A percentile compares a stretch with the other conserved stretches of the same genome.
phyloP scores from a whole-genome alignment of 2,113 vertebrate genomes.

The Myrmophylax atrothorax region DNA sequence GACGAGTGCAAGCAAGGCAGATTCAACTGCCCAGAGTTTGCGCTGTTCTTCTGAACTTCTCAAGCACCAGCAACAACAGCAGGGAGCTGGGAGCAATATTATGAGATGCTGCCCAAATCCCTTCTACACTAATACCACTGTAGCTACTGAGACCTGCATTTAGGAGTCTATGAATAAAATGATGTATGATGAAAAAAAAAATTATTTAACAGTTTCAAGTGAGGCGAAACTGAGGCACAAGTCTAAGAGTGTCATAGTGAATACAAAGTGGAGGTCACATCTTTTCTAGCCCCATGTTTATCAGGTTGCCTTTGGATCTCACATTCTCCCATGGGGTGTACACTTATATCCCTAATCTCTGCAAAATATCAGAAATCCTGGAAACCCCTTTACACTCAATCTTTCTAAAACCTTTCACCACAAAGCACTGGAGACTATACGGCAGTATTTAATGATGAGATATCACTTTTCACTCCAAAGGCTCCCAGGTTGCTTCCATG shows the following conservation, averaged over 20 bases:
- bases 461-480: constrained; percentile 13
- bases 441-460: not conserved
- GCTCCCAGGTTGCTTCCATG: not conserved
- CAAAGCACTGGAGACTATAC: not conserved
- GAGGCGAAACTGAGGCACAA: not conserved
- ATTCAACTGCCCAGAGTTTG: not conserved
- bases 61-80: not conserved
- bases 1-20: not conserved
- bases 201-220: not conserved
- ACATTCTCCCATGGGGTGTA: not conserved
- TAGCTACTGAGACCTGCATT: not conserved
- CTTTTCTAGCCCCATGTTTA: rapidly evolving
- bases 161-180: not conserved
- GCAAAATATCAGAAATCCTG: not conserved
- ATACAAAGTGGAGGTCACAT: not conserved
- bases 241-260: not conserved
- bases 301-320: not conserved
- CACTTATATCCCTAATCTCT: not conserved
- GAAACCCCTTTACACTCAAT: not conserved
- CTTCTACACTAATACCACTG: not conserved
- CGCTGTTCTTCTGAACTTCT: not conserved
- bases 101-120: not conserved
- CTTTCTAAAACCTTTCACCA: not conserved
- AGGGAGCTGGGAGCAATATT: not conserved
- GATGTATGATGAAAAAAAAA: not conserved